Evolutionary conservation across 2,888 invertebrate genomes (phyloP).

Genomic region (Allygus modestus): DNA sequence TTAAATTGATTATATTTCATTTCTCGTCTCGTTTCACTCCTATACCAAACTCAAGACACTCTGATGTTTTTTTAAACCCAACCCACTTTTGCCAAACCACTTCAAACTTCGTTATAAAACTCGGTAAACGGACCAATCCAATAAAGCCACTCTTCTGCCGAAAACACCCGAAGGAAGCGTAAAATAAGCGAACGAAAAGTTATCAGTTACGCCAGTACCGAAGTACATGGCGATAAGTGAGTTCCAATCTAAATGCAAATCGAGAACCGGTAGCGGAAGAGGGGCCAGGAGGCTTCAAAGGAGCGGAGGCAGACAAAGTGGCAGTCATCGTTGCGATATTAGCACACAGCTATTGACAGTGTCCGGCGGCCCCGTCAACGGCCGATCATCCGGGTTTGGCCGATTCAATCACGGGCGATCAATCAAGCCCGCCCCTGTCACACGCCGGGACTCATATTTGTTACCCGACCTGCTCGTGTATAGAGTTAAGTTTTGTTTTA

Average conservation of each 20-base stretch:
- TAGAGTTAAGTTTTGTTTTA: too few relatives aligned
- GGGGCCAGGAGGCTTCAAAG: neutral
- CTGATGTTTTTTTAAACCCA: too few relatives aligned
- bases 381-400: neutral
- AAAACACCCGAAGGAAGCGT: neutral
- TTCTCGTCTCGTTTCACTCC: too few relatives aligned
- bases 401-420: neutral
- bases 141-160: too few relatives aligned
- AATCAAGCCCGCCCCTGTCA: neutral
- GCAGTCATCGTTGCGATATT: neutral
- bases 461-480: too few relatives aligned
- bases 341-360: neutral
- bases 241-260: conserved; percentile 40
- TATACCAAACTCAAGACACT: too few relatives aligned
- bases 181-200: conserved; percentile 26
- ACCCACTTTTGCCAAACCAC: too few relatives aligned
- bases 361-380: too few relatives aligned
- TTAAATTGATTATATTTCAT: too few relatives aligned
- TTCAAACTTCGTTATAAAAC: neutral
- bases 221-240: conserved; percentile 17
- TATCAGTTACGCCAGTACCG: conserved; percentile 2
- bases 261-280: neutral
- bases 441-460: neutral
- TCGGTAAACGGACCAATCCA: neutral
- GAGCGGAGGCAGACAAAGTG: neutral